Conservation (phyloP, 2,888 invertebrate species). For the Odiellus spinosus region DNA sequence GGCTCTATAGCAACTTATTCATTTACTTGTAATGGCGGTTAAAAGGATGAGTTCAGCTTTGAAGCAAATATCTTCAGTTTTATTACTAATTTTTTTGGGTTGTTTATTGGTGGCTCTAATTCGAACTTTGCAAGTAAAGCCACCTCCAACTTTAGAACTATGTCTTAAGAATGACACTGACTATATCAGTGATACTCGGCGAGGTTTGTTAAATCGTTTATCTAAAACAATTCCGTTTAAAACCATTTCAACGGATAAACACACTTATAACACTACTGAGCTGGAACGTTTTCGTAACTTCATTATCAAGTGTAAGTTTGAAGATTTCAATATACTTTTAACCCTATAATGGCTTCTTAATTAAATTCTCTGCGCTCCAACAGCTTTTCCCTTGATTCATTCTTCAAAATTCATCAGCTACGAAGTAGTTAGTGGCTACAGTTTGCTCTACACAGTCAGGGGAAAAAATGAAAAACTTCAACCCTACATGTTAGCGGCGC, state of each 20-base stretch:
- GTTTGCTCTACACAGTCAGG: slow-evolving; percentile 32
- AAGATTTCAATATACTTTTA: no score
- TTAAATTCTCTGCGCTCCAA: slow-evolving; percentile 13
- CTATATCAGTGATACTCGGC: slow-evolving; percentile 5
- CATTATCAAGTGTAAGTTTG: no score
- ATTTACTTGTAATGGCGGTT: no score
- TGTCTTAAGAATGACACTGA: slow-evolving; percentile 4
- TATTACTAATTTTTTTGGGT: no score
- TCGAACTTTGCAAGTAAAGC: no score
- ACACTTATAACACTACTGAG: no score
- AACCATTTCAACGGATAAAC: slow-evolving; percentile 19
- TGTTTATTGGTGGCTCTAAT: no score
- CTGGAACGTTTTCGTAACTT: no score
- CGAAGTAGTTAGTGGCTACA: slow-evolving; percentile 29
- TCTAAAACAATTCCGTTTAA: slow-evolving; percentile 22
- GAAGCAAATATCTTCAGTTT: no score
- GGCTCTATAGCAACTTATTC: no score
- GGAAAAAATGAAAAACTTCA: slow-evolving; percentile 28
- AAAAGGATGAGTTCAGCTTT: no score
- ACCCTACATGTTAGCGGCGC: slow-evolving; percentile 35
- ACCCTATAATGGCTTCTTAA: slow-evolving; percentile 1
- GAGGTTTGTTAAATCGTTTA: slow-evolving; percentile 16
- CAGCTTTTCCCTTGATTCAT: slow-evolving; percentile 26
- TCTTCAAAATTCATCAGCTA: slow-evolving; percentile 22
- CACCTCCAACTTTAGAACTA: no score